phyloP scores from a whole-genome alignment of 2,797 vertebrate species.

The Tinamus major region DNA sequence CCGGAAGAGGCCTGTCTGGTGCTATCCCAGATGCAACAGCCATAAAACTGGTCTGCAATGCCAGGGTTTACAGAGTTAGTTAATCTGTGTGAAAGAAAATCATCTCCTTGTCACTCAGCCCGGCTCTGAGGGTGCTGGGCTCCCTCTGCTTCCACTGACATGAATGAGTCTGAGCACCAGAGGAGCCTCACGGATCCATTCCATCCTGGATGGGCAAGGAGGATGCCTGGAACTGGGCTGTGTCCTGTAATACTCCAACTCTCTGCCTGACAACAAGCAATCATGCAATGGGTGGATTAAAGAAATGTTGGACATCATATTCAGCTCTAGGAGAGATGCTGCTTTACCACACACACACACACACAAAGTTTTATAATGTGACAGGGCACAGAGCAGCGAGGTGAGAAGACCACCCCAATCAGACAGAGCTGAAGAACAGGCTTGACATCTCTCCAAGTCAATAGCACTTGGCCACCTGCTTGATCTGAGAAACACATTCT shows the following conservation, averaged over 20 bases:
- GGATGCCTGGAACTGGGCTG: neutral
- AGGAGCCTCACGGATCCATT: rapidly evolving
- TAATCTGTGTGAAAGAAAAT: neutral
- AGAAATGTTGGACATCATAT: neutral
- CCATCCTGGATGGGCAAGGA: neutral
- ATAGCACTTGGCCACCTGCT: neutral
- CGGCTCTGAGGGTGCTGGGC: neutral
- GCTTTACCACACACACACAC: too few relatives aligned
- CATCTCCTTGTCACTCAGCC: too few relatives aligned
- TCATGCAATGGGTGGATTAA: neutral
- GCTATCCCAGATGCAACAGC: neutral
- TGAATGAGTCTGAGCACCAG: neutral
- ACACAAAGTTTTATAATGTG: neutral
- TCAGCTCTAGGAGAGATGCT: neutral
- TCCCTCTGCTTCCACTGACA: neutral
- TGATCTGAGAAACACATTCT: neutral
- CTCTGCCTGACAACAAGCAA: neutral
- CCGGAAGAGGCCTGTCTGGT: neutral
- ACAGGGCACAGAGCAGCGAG: neutral
- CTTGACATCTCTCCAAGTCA: neutral
- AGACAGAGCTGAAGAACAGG: neutral
- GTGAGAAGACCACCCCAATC: neutral
- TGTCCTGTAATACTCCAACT: neutral
- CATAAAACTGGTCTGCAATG: neutral
- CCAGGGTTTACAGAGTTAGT: neutral